Conservation (phyloP, 2,113 vertebrate species). For the Melanotaenia duboulayi region DNA sequence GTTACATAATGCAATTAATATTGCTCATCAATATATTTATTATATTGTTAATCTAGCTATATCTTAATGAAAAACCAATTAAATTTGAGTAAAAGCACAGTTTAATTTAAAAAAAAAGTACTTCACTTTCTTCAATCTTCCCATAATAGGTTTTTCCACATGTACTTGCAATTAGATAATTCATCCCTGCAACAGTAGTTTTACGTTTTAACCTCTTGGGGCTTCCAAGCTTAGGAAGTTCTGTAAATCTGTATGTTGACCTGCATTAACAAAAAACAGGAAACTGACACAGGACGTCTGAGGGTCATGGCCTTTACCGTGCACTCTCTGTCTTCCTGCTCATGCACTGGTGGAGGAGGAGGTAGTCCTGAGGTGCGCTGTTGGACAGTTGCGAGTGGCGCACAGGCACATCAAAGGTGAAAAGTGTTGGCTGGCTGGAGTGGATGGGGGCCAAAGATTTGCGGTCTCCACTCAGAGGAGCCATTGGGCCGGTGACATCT, state of each 20-base stretch:
- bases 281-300: constrained; percentile 71
- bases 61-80: too few relatives aligned
- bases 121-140: constrained; percentile 7
- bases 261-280: constrained; percentile 74
- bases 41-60: too few relatives aligned
- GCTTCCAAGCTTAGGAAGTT: constrained; percentile 60
- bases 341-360: constrained; percentile 97
- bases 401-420: constrained; percentile 92
- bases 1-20: neutral
- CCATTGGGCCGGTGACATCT: constrained; percentile 84
- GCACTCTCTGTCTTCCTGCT: constrained; percentile 93
- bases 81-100: too few relatives aligned
- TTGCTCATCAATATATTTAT: neutral
- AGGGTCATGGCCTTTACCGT: constrained; percentile 85
- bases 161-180: neutral
- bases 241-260: constrained; percentile 74
- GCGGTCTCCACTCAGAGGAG: constrained; percentile 88
- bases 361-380: constrained; percentile 97
- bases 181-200: constrained; percentile 38
- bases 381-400: constrained; percentile 89
- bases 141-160: neutral
- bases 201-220: constrained; percentile 40
- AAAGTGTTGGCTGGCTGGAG: constrained; percentile 95
- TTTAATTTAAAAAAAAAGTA: neutral
- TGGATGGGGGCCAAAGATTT: constrained; percentile 90